Evolutionary conservation across 1,140 invertebrate species (phyloP), one percentile per base, ranked within the genome.

Genomic region (Drosophila sucinea): DNA sequence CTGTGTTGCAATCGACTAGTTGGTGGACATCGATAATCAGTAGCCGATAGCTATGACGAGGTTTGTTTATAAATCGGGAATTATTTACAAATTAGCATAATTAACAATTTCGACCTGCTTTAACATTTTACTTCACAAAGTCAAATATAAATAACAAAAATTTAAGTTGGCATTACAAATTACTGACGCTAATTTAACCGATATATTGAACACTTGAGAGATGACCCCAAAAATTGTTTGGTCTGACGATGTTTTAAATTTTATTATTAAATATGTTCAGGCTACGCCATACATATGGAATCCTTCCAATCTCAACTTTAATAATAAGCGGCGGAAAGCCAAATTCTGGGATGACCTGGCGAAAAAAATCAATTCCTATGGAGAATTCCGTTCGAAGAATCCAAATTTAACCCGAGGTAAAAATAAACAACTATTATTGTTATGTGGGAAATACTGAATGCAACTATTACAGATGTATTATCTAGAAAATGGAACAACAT

Each of bases 211-310:
- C 7, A 10, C 44, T 10, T 27, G 0, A 27, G n/a, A 27, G 6
- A 51, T 51, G 44, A 51, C 7, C 2, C 23, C 44, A 51, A 51
- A 51, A 27, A 51, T 51, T 10, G 23, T 51, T 7, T 51, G 44
- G 44, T 3, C 44, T 27, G 44, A 51, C 2, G 25, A 51, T 27
- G 44, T 51, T 51, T 25, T 51, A 51, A 51, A 51, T 51, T 51
- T 51, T 10, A 51, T 51, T 51, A 51, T 51, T 27, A 51, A 51
- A 27, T 51, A 51, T 51, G 44, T 51, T 10, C 44, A 51, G 25
- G 44, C 44, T 1, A 51, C 44, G 7, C 44, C 44, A 8, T 51
- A 51, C 1, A 8, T 51, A 17, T 51, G 44, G 44, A 51, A 51
- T 8, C 23, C 23, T 23, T 51, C 23, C 8, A 25, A 51, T 51